Base-by-base conservation (phyloP, 2,797 vertebrate genomes). In the Girardinus metallicus region DNA sequence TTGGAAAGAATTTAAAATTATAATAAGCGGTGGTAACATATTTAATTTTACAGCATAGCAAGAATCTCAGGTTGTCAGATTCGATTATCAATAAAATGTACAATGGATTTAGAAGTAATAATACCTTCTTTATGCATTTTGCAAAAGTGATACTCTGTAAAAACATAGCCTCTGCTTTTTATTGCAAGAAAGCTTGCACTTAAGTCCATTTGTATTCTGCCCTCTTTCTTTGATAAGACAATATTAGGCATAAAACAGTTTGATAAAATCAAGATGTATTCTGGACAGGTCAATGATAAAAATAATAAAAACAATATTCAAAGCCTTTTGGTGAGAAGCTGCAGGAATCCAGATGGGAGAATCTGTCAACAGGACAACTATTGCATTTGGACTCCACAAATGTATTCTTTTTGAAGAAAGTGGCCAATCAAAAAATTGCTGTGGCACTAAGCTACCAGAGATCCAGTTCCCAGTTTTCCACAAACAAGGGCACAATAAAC, bases 21-120 rank as follows among this genome's bases (percentile, higher is more conserved):
- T 15, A 34, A 46, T 44, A 31, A 81, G 9, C 1, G 34, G 1
- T 16, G 4, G 43, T 78, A 41, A 77, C 47, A 83, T 49, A 53
- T 36, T 47, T 53, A 2, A 70, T 83, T 60, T 75, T n/a, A 21
- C 66, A 44, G 34, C 18, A 73, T 55, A 70, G n/a, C 10, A 68
- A 43, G 43, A 64, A 8, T 55, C 46, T 68, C 34, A 47, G 12
- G 26, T 6, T 66, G 36, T 43, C 16, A 44, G 7, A 16, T 39
- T 15, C 0, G 4, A 44, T 44, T 71, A 6, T 43, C 39, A 13
- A 68, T 68, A 68, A n/a, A 44, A 18, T 44, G n/a, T 26, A 15
- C 29, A 44, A 41, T n/a, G 41, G 5, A 23, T 29, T 44, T 26
- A 44, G 15, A 70, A 26, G 66, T 15, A 70, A 12, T 41, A 41